Evolutionary conservation across 64 coral and sea anemone species (phyloP), one percentile per base, ranked within the genome.

Genomic region (Hydrozoanthus tunicans): DNA sequence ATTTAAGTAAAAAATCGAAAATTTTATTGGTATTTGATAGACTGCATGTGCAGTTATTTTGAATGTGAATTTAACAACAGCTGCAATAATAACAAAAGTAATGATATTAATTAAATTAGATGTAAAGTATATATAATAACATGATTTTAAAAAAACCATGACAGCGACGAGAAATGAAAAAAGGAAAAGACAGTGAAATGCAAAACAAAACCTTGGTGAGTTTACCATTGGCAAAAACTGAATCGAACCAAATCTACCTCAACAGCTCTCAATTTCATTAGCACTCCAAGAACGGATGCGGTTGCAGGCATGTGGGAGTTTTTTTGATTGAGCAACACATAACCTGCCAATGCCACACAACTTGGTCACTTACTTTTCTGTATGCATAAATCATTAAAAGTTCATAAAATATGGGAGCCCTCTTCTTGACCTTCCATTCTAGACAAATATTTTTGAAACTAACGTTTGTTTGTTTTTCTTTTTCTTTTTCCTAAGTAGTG

Each of bases 341-440:
- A 77, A 32, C 27, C 73, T 51, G 73, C 73, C 13, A 51, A 10
- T 51, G 73, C 25, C 11, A 77, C 73, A 77, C 73, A 53, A 77
- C 73, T 53, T 77, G 26, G 3, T 53, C 73, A 77, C 27, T 7
- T 53, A 32, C 9, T 32, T 77, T 32, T 10, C 27, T 77, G 2
- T 6, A 13, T 8, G 73, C 73, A 77, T 6, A 32, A 77, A 32
- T 77, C 77, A 78, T 78, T 7, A 78, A 57, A 57, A 58, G 4
- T 78, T 54, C 51, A n/a, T 17, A 78, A n/a, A 78, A 78, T 57
- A 58, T 78, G 77, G 77, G 77, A 56, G 77, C 77, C 54, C 3
- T 78, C 17, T 58, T 20, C 20, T 20, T 20, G 20, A 20, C 77
- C 54, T 78, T 78, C 53, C 12, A 78, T 78, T 78, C 53, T n/a